Evolutionary conservation across 2,113 vertebrate species (phyloP), one percentile per base, ranked within the genome.

Genomic region (Helogale parvula): DNA sequence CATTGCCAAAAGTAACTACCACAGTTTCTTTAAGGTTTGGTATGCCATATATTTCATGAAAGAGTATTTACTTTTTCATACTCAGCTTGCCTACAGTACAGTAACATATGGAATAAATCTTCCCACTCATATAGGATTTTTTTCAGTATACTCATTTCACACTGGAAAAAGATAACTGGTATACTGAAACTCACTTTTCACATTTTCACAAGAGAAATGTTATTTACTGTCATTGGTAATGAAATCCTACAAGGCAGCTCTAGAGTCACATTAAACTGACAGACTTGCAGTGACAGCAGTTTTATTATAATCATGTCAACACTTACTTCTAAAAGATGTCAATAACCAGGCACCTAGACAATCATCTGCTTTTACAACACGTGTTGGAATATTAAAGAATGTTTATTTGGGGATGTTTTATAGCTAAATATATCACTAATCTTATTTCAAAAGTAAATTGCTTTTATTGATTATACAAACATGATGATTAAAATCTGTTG

Each of bases 141-240:
- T 68, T 68, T 45, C 60, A 95, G 85, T 60, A 65, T 31, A 83
- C 23, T 95, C 89, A 96, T 97, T 97, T 41, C 38, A 95, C 95
- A 93, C 31, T 97, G 74, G 74, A 89, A 69, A 69, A 98, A 94
- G 86, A 97, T 92, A 98, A 97, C 66, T 94, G 29, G 31, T 96
- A 63, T 77, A 95, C 3, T 83, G 94, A 98, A 98, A 98, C 33
- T 93, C 12, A 96, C 97, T 96, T 96, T 94, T 98, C 65, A 96
- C 3, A 88, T 96, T 97, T 97, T 98, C 74, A 93, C 14, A 79
- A 45, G 80, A 98, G 83, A 92, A 98, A 95, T 94, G 0, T 93
- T 98, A 97, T 98, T 98, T 98, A 97, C 38, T 95, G 12, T 92
- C 98, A 97, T 95, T 96, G 1, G 12, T 97, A 97, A 97, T 97